These are phyloP conservation scores for Ormyrus nitidulus DNA, from an alignment of 2,888 invertebrate species.

Conservation along the genomic window DNA sequence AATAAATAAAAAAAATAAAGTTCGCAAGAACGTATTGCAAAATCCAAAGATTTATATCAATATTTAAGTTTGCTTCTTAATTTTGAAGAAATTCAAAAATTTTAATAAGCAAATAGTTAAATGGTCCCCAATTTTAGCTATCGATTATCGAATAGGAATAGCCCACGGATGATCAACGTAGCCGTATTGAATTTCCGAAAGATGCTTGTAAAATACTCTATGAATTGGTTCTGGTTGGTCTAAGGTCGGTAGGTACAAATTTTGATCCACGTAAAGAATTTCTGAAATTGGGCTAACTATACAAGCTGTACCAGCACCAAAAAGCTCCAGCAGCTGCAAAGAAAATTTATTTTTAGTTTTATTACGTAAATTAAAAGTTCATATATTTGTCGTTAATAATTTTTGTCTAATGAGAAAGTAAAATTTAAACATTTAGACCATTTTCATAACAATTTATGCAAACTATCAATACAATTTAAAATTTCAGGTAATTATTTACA, in stretches of 20 bases:
- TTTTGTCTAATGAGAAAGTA: too few species aligned
- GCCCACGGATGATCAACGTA: slow-evolving; percentile 89
- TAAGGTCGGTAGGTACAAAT: slow-evolving; percentile 85
- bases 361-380: not conserved
- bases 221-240: slow-evolving; percentile 84
- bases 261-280: slow-evolving; percentile 86
- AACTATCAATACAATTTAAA: too few species aligned
- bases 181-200: slow-evolving; percentile 94
- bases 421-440: too few species aligned
- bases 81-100: not conserved
- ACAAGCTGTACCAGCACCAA: slow-evolving; percentile 98
- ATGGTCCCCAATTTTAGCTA: not conserved
- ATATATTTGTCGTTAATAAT: not conserved
- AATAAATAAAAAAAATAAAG: slow-evolving; percentile 29
- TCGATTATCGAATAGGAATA: slow-evolving; percentile 78
- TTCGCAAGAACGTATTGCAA: not conserved
- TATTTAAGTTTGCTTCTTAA: not conserved
- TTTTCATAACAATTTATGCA: too few species aligned
- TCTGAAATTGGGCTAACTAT: slow-evolving; percentile 93
- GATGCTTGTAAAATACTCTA: slow-evolving; percentile 83
- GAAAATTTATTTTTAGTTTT: slow-evolving; percentile 12
- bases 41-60: slow-evolving; percentile 9
- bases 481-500: not conserved
- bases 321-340: slow-evolving; percentile 92
- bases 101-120: not conserved